phyloP scores from a whole-genome alignment of 2,888 invertebrate genomes.

The Stenoptilia bipunctidactyla region DNA sequence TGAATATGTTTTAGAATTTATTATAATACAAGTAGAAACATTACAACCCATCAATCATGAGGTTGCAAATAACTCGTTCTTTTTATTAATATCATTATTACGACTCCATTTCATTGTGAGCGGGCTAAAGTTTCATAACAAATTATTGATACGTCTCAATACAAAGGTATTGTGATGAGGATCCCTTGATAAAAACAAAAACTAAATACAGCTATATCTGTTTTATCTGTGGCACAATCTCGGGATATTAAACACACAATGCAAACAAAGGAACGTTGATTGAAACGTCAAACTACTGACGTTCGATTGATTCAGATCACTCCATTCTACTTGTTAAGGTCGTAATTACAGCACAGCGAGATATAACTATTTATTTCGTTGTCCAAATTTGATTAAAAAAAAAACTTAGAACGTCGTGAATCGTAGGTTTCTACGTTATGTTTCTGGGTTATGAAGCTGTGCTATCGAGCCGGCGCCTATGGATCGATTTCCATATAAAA shows the following conservation, averaged over 20 bases:
- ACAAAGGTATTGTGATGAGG: too few relatives aligned
- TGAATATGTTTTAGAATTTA: too few relatives aligned
- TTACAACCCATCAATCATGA: too few relatives aligned
- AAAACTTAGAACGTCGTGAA: slow-evolving; percentile 23
- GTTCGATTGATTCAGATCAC: slow-evolving; percentile 57
- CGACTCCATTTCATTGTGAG: too few relatives aligned
- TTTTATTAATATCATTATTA: too few relatives aligned
- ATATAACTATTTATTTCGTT: slow-evolving; percentile 20
- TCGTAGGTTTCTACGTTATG: slow-evolving; percentile 12
- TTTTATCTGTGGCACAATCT: slow-evolving; percentile 66
- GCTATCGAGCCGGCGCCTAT: slow-evolving; percentile 7
- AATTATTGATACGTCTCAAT: too few relatives aligned
- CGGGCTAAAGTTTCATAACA: too few relatives aligned
- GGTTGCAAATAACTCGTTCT: too few relatives aligned
- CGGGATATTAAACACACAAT: slow-evolving; percentile 63
- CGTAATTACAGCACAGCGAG: slow-evolving; percentile 64
- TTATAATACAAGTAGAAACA: too few relatives aligned
- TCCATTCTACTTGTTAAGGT: slow-evolving; percentile 61
- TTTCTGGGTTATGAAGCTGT: too few relatives aligned
- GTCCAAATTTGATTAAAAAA: background rate
- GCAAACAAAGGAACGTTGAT: slow-evolving; percentile 68
- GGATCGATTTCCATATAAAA: slow-evolving; percentile 9
- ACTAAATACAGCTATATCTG: slow-evolving; percentile 30
- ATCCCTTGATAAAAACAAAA: slow-evolving; percentile 27
- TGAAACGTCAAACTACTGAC: slow-evolving; percentile 66